phyloP scores from a whole-genome alignment of 2,797 vertebrate genomes.

The Clarias pachynema region DNA sequence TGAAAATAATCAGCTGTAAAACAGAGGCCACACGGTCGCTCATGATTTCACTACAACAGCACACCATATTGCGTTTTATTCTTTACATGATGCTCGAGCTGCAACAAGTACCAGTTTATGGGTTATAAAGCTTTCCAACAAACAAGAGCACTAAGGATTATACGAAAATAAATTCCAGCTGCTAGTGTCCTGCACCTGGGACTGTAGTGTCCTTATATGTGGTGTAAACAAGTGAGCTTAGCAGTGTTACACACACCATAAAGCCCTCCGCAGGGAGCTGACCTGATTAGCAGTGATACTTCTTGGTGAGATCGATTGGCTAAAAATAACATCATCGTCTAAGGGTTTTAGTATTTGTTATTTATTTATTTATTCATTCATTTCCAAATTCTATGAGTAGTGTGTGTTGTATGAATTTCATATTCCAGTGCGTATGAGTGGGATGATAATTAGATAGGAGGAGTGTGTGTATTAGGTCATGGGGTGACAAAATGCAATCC shows the following conservation, averaged over 20 bases:
- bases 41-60: background rate
- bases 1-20: background rate
- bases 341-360: background rate
- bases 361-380: background rate
- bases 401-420: background rate
- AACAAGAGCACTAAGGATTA: slow-evolving; percentile 1
- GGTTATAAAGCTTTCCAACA: slow-evolving; percentile 7
- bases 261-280: slow-evolving; percentile 9
- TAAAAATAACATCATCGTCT: background rate
- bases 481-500: slow-evolving; percentile 25
- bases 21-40: background rate
- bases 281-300: slow-evolving; percentile 19
- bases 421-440: slow-evolving; percentile 8
- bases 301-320: slow-evolving; percentile 10
- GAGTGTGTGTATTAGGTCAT: slow-evolving; percentile 38
- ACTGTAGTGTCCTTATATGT: background rate
- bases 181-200: background rate
- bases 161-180: slow-evolving; percentile 4
- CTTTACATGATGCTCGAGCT: background rate
- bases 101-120: background rate
- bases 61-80: background rate
- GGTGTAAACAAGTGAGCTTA: slow-evolving; percentile 21
- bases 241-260: slow-evolving; percentile 10
- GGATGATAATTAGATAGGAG: background rate
- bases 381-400: background rate